These are phyloP conservation scores for Cantharis lateralis DNA, from an alignment of 2,888 invertebrate species.

Conservation along the genomic window DNA sequence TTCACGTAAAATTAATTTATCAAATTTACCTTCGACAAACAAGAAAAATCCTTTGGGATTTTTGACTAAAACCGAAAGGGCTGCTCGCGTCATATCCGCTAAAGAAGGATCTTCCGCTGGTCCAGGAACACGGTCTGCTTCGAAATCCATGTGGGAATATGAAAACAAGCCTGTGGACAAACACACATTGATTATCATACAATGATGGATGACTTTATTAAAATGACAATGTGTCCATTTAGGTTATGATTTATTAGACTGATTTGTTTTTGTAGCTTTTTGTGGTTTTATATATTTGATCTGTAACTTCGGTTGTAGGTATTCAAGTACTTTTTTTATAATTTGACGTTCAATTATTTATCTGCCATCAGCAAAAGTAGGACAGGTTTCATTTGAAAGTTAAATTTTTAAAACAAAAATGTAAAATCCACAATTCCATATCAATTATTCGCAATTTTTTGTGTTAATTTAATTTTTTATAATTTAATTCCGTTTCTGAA, in stretches of 20 bases:
- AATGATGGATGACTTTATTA: conserved; percentile 17
- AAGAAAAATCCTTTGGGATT: conserved; percentile 77
- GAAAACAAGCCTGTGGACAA: conserved; percentile 68
- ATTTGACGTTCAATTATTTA: neutral
- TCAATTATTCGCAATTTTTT: neutral
- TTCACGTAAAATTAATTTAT: neutral
- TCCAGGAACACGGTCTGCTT: conserved; percentile 71
- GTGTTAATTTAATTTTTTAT: neutral
- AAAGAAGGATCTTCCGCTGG: conserved; percentile 74
- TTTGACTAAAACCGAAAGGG: conserved; percentile 70
- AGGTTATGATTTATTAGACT: neutral
- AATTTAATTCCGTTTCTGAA: neutral
- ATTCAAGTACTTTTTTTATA: neutral
- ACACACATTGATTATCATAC: conserved; percentile 3
- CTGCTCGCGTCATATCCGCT: conserved; percentile 77
- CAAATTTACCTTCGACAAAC: conserved; percentile 71
- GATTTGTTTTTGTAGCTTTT: conserved; percentile 2
- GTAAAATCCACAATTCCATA: neutral
- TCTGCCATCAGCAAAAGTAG: neutral
- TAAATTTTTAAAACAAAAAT: too few relatives aligned
- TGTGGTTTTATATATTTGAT: neutral
- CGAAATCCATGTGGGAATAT: conserved; percentile 81
- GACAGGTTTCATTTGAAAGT: too few relatives aligned
- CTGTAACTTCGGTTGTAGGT: neutral
- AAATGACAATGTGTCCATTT: conserved; percentile 4